Evolutionary conservation across 2,888 invertebrate genomes (phyloP).

Genomic region (Venustoraphidia nigricollis): DNA sequence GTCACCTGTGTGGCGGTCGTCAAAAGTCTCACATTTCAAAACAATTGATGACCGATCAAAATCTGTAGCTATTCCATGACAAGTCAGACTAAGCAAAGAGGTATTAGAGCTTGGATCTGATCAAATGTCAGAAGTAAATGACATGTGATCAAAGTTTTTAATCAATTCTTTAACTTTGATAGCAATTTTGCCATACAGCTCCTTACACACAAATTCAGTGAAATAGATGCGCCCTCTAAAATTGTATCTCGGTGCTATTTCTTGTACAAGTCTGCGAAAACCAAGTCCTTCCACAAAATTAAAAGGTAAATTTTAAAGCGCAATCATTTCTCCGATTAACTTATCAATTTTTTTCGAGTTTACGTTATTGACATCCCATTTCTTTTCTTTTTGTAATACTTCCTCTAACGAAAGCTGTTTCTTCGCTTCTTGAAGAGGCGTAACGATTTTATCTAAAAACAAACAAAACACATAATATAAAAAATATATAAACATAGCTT

Average conservation of each 20-base stretch:
- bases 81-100: conserved; percentile 13
- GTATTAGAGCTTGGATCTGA: conserved; percentile 11
- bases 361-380: background rate
- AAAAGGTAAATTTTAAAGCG: too few species aligned
- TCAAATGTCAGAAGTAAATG: conserved; percentile 7
- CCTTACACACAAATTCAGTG: too few species aligned
- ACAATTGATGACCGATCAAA: conserved; percentile 13
- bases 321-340: background rate
- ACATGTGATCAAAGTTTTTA: conserved; percentile 5
- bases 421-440: too few species aligned
- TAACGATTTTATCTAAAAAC: too few species aligned
- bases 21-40: conserved; percentile 10
- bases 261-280: too few species aligned
- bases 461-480: too few species aligned
- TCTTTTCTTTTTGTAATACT: background rate
- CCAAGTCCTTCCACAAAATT: too few species aligned
- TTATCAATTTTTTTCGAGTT: background rate
- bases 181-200: conserved; percentile 5
- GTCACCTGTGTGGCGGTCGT: conserved; percentile 15
- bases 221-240: too few species aligned
- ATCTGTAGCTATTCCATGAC: conserved; percentile 13
- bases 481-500: too few species aligned
- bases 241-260: too few species aligned
- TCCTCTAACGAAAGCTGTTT: background rate
- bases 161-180: conserved; percentile 3